Evolutionary conservation across 2,113 vertebrate genomes (phyloP), one percentile per base, ranked within the genome.

Genomic region (Gymnarchus niloticus): DNA sequence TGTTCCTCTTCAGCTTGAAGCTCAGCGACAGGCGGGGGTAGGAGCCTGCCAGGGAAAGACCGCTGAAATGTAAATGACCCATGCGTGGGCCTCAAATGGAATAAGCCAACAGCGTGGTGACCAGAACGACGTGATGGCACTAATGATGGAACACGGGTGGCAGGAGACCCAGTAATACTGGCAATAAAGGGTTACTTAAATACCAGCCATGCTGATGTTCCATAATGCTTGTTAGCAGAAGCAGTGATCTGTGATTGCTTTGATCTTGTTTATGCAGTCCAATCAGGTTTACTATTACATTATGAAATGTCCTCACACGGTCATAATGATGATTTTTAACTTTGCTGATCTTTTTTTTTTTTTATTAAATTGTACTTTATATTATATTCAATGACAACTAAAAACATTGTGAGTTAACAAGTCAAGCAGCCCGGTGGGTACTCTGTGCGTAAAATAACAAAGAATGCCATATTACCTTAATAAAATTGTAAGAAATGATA

Each of bases 1-100:
- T 98, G 93, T 98, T 98, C 90, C 97, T 97, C 93, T 98, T 98
- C 86, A 98, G 95, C 91, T 97, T 98, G 94, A 98, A 98, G 93
- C 97, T 98, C 90, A 98, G 96, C 76, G 97, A 98, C 90, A 98
- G 94, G 86, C 97, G 96, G 88, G 97, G 97, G 88, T 98, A 98
- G 91, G 97, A 96, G 93, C 97, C 97, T 98, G 90, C 12, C 12
- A 56, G 41, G 51, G 44, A 3, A 25, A 37, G 44, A 49, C 17
- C 14, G 17, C 46, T 6, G 41, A 69, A 10, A 69, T 41, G 51
- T 41, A 51, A 25, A 81, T n/a, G 19, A n/a, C 23, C 46, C n/a
- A 61, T 19, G 25, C n/a, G 25, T 33, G 81, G 52, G 51, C 33
- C 46, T 25, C 3, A 0, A n/a, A 9, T 10, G 56, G 12, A 59